A percentile compares a stretch with the other conserved stretches of the same genome.
Evolutionary conservation across 2,797 vertebrate species (phyloP).

Genomic region (Hoplostethus mediterraneus): DNA sequence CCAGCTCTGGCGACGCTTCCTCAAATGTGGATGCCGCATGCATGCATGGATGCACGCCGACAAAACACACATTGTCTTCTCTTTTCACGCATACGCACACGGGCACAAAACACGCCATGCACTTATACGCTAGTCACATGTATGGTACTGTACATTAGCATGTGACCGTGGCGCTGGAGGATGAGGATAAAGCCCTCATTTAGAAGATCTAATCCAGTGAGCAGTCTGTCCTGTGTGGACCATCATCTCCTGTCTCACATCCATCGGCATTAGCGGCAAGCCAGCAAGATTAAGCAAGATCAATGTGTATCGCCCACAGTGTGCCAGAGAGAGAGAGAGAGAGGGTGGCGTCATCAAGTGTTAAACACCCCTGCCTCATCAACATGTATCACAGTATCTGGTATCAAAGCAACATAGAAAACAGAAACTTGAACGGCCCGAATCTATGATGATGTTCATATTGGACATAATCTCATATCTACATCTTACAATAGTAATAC

Average conservation of each 20-base stretch:
- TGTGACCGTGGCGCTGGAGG: conserved; percentile 69
- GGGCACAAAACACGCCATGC: conserved; percentile 30
- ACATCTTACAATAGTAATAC: conserved; percentile 46
- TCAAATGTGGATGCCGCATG: conserved; percentile 26
- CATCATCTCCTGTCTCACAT: conserved; percentile 72
- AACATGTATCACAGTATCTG: conserved; percentile 56
- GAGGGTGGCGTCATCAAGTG: conserved; percentile 24
- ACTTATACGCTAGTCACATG: conserved; percentile 42
- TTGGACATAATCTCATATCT: conserved; percentile 39
- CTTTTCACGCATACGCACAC: background rate
- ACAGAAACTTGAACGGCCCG: conserved; percentile 51
- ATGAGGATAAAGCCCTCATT: conserved; percentile 81
- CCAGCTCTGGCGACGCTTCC: conserved; percentile 24
- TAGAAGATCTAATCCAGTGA: conserved; percentile 81
- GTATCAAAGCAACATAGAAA: conserved; percentile 25
- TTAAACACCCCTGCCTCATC: conserved; percentile 56
- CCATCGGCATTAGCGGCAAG: conserved; percentile 75
- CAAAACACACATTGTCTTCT: conserved; percentile 13
- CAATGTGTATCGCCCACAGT: conserved; percentile 75
- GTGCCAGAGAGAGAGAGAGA: conserved; percentile 21
- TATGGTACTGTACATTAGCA: conserved; percentile 61
- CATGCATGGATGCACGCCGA: conserved; percentile 35
- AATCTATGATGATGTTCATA: conserved; percentile 60
- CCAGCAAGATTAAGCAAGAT: conserved; percentile 83
- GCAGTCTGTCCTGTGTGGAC: conserved; percentile 74